Evolutionary conservation across 35 echinoderm and acorn worm species (phyloP).

Genomic region (Ptychodera flava): DNA sequence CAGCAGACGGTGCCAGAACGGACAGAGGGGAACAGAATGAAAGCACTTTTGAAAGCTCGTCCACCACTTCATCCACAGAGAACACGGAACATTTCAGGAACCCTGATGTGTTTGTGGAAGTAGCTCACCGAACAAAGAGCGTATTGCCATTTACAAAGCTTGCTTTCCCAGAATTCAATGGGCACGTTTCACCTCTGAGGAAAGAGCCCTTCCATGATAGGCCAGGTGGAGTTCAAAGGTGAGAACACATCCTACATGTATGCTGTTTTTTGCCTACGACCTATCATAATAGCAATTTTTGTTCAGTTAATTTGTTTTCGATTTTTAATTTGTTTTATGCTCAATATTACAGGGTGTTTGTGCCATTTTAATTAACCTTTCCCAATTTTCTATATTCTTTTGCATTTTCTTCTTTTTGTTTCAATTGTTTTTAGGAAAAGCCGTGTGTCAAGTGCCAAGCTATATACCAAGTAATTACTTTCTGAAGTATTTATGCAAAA

Average conservation of each 20-base stretch:
- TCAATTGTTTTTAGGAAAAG: background rate
- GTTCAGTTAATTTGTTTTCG: background rate
- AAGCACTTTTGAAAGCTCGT: background rate
- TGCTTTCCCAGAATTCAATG: conserved; percentile 69
- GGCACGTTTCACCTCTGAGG: conserved; percentile 35
- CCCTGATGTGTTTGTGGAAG: conserved; percentile 62
- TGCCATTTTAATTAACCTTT: no score
- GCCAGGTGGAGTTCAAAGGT: conserved; percentile 59
- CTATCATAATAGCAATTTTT: background rate
- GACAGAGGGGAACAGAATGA: background rate
- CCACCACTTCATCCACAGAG: background rate
- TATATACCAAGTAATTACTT: background rate
- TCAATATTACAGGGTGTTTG: background rate
- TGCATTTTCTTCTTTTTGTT: no score
- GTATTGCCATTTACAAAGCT: conserved; percentile 65
- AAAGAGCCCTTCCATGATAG: conserved; percentile 65
- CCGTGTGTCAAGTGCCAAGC: background rate
- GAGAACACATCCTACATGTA: conserved; percentile 13
- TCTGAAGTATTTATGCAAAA: no score
- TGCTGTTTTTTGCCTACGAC: background rate
- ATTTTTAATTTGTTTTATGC: background rate
- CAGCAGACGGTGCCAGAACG: background rate
- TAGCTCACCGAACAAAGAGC: conserved; percentile 61
- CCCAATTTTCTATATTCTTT: no score
- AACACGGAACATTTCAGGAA: background rate